Evolutionary conservation across 53 echinoderm and acorn worm genomes (phyloP).

Genomic region (Antedon mediterranea): DNA sequence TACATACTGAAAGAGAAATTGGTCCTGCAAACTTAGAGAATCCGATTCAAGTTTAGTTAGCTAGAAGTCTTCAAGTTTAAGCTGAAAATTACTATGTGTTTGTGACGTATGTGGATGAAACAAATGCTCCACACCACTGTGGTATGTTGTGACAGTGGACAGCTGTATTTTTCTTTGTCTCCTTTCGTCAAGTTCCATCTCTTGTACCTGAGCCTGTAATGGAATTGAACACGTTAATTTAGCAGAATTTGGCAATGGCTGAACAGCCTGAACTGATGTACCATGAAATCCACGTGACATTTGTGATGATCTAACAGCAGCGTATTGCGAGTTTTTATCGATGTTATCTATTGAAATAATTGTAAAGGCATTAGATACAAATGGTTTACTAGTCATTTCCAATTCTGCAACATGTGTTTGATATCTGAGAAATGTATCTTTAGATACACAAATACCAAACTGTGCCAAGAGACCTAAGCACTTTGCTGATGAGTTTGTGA

Average conservation of each 20-base stretch:
- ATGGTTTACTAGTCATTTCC: conserved; percentile 14
- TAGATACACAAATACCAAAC: conserved; percentile 12
- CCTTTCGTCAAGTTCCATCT: no score
- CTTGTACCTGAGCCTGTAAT: no score
- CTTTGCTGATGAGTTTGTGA: conserved; percentile 9
- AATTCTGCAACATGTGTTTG: not conserved
- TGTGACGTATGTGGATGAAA: no score
- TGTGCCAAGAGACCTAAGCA: conserved; percentile 10
- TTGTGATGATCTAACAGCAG: conserved; percentile 8
- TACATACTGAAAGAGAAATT: not conserved
- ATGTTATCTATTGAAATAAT: conserved; percentile 19
- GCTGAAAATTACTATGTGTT: not conserved
- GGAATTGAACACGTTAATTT: no score
- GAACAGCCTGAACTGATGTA: conserved; percentile 23
- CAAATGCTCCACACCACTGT: no score
- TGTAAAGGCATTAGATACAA: not conserved
- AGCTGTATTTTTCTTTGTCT: no score
- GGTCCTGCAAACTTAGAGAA: not conserved
- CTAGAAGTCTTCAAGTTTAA: not conserved
- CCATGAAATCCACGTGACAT: conserved; percentile 18
- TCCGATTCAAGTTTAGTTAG: not conserved
- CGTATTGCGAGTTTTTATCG: conserved; percentile 5
- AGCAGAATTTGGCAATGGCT: conserved; percentile 8
- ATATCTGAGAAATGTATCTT: conserved; percentile 6
- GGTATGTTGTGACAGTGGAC: no score